phyloP scores from a whole-genome alignment of 1,140 invertebrate species.

The Lordiphosa mommai region DNA sequence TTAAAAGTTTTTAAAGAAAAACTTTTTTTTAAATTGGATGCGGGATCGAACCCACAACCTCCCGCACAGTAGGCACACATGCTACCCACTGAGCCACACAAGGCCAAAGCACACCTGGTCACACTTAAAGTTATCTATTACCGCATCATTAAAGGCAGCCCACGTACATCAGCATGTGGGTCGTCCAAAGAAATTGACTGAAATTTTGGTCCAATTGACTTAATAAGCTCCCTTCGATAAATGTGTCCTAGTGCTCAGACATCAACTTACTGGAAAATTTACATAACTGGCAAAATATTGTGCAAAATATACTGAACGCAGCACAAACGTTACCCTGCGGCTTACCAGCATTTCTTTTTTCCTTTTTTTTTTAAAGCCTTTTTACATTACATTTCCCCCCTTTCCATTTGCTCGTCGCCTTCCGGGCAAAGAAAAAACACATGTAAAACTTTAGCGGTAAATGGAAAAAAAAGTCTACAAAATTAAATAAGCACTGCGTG shows the following conservation, averaged over 20 bases:
- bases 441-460: slow-evolving; percentile 36
- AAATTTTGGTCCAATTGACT: slow-evolving; percentile 20
- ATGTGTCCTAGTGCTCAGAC: slow-evolving; percentile 8
- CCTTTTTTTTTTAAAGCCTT: slow-evolving; percentile 6
- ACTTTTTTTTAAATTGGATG: too few species aligned
- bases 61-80: too few species aligned
- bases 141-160: too few species aligned
- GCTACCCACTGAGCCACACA: too few species aligned
- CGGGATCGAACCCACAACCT: too few species aligned
- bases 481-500: slow-evolving; percentile 49
- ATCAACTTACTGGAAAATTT: slow-evolving; percentile 29
- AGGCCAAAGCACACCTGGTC: too few species aligned
- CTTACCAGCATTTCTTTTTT: slow-evolving; percentile 17
- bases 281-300: slow-evolving; percentile 53
- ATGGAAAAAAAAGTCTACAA: slow-evolving; percentile 13
- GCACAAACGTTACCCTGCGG: slow-evolving; percentile 46
- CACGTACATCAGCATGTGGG: background rate
- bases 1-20: too few species aligned
- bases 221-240: slow-evolving; percentile 34
- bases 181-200: too few species aligned
- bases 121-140: too few species aligned
- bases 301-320: slow-evolving; percentile 37
- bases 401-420: background rate
- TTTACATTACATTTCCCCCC: background rate
- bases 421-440: slow-evolving; percentile 15